Percentiles rank a stretch among this genome's conserved stretches.
These are phyloP conservation scores for Macrophya annulata DNA, from an alignment of 2,888 invertebrate genomes.

Conservation along the genomic window DNA sequence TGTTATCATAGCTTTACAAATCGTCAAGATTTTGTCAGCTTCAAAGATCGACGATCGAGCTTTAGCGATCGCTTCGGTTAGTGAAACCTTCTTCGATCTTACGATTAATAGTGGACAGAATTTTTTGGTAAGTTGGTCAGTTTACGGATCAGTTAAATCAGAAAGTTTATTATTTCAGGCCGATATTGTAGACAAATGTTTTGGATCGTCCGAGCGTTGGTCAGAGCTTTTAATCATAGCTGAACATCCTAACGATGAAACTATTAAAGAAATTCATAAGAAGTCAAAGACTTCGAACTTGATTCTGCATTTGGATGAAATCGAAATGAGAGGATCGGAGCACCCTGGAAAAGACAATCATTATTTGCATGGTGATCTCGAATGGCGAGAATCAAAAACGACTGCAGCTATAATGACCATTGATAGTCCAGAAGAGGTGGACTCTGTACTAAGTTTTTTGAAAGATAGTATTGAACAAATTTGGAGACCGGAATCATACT, in stretches of 20 bases:
- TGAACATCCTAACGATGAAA: not conserved
- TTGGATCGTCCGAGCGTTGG: not conserved
- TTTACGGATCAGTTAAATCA: not conserved
- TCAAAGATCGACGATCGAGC: conserved; percentile 6
- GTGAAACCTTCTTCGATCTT: not conserved
- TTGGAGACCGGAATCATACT: not conserved
- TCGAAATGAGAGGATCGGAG: not conserved
- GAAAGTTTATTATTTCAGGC: not conserved
- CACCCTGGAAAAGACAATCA: not conserved
- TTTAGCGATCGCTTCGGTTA: not conserved
- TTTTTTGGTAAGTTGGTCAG: not conserved
- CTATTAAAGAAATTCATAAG: not conserved
- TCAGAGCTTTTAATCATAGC: not conserved
- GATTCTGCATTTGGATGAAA: not conserved
- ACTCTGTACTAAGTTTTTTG: not conserved
- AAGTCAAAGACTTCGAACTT: not conserved
- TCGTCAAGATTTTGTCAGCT: not conserved
- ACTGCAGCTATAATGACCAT: not conserved
- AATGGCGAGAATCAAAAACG: not conserved
- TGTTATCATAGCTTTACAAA: not conserved
- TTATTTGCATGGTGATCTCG: not conserved
- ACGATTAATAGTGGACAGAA: too few relatives aligned
- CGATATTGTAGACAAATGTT: not conserved
- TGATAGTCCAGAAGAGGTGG: not conserved
- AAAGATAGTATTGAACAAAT: not conserved